Base-by-base conservation (phyloP, 1,140 invertebrate genomes). In the Condylostylus longicornis region DNA sequence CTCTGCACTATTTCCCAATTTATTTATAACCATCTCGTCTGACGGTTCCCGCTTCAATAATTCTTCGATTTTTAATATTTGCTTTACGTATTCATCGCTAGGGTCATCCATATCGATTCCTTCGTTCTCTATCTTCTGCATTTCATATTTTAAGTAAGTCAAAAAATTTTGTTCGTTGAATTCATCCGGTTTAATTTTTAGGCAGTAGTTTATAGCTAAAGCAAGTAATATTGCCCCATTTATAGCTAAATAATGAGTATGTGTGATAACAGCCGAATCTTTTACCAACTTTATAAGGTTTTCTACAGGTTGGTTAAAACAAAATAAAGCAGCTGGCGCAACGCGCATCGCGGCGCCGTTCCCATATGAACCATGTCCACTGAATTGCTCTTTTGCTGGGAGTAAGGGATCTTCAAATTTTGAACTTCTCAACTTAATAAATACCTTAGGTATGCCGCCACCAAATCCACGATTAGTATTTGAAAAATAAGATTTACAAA, bases 291-390 rank as follows among this genome's bases (percentile, higher is more conserved):
- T 54, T 18, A 76, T 36, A 44, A 76, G 61, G 40, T 56, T 45
- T 14, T 68, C 45, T n/a, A n/a, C n/a, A 34, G 66, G 63, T 47
- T 71, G 48, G 4, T 40, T 48, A 35, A 70, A 62, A 40, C 61
- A 71, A 59, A 74, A 80, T 10, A 87, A 53, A 8, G 75, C 66
- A 35, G 78, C 57, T n/a, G 82, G 81, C 10, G 74, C 56, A 18
- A 82, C 68, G 51, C 81, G 67, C 80, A 85, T 85, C 2, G 79
- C 77, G 31, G 71, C 73, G 12, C 82, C 82, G 64, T 84, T 85
- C 14, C 81, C 82, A 67, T 69, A 79, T 5, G 79, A 82, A 4
- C 82, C 82, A 38, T 49, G 41, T 12, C 80, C 80, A 49, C 69
- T 54, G 63, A 83, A 86, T 51, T 82, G 77, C 49, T 74, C 61